Base-by-base conservation (phyloP, 2,888 invertebrate species). In the Ochlodes sylvanus region DNA sequence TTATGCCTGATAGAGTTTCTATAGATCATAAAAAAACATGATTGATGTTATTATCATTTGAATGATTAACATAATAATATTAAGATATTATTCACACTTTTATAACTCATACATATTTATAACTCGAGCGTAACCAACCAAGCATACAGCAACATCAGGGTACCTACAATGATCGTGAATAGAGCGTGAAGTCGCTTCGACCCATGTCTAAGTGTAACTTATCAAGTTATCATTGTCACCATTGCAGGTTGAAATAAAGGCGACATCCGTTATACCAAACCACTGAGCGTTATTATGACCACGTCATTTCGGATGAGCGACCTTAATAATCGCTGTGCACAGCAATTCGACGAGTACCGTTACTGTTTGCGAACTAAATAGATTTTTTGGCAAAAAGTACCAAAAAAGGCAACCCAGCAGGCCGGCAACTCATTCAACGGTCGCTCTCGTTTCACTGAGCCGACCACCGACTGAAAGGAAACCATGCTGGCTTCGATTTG, bases 391-490 rank as follows among this genome's bases (percentile, higher is more conserved):
- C 84, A 90, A 92, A 92, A 92, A 89, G 81, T 84, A 83, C 86
- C 84, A 87, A 89, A 92, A 82, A 92, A 89, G 86, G 86, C 83
- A 86, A 86, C 82, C 85, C 80, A 19, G 50, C 85, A 74, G 86
- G 86, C 86, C 85, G 82, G 82, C 84, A 85, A 85, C 82, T 83
- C 88, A 86, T 81, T 79, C 86, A 93, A 92, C 91, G 90, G 92
- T 90, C 80, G 92, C 77, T 85, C 90, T 84, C 85, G 87, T 89
- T 85, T 81, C 79, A 82, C 78, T 68, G 32, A 42, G 2, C 65
- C 58, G 42, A 64, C 63, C 64, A 58, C 54, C 32, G 38, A 57
- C 57, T 15, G 64, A 58, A 52, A 63, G 70, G 64, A 70, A 67
- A 63, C 50, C 34, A 34, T 50, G 61, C 60, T 60, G 54, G 32